Evolutionary conservation across 2,888 invertebrate species (phyloP).

Genomic region (Pharmacophagus antenor): DNA sequence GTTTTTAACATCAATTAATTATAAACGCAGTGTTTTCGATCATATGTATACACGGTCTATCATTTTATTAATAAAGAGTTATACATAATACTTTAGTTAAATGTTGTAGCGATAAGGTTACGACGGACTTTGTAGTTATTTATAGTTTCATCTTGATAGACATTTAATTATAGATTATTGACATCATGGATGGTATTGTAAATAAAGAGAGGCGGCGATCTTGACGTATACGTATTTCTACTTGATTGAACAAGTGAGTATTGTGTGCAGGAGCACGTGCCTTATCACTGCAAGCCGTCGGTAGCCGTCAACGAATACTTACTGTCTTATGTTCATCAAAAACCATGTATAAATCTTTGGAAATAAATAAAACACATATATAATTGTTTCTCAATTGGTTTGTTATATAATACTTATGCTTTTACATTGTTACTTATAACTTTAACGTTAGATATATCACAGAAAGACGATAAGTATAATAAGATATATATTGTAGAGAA

Average conservation of each 20-base stretch:
- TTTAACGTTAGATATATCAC: background rate
- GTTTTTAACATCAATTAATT: too few species aligned
- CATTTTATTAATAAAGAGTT: background rate
- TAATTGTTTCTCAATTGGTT: background rate
- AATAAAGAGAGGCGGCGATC: background rate
- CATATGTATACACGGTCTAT: background rate
- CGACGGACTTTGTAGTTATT: background rate
- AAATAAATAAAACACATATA: constrained; percentile 1
- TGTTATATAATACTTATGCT: background rate
- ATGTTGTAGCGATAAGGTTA: background rate
- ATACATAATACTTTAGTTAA: too few species aligned
- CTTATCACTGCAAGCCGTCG: constrained; percentile 25
- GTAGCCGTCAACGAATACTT: constrained; percentile 7
- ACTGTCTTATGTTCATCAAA: background rate
- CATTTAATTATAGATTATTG: background rate
- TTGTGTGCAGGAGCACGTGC: constrained; percentile 26
- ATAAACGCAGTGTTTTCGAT: too few species aligned
- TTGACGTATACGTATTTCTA: constrained; percentile 13
- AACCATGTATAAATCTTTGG: background rate
- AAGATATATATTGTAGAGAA: background rate
- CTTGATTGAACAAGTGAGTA: constrained; percentile 22
- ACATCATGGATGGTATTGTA: constrained; percentile 1
- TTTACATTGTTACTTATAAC: background rate
- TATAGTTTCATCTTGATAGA: constrained; percentile 2
- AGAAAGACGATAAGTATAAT: background rate